These are phyloP conservation scores for Cassiopea andromeda DNA, from an alignment of 30 jellyfish, hydroid and myxozoan species.

Conservation along the genomic window DNA sequence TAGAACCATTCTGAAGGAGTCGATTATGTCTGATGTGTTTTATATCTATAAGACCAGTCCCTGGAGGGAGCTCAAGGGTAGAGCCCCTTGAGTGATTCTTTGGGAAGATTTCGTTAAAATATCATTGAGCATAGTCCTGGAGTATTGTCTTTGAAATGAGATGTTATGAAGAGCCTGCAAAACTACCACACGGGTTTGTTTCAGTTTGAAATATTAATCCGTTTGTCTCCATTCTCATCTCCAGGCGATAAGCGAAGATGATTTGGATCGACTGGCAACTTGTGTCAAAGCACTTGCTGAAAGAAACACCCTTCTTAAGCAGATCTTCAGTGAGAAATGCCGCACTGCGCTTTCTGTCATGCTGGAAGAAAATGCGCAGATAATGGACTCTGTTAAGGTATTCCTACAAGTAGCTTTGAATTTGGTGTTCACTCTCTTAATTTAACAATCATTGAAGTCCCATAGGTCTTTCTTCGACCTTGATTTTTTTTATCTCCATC, in stretches of 20 bases:
- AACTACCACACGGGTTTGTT: too few relatives aligned
- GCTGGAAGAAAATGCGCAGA: conserved; percentile 90
- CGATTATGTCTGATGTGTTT: too few relatives aligned
- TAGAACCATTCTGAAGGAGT: too few relatives aligned
- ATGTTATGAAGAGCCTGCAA: too few relatives aligned
- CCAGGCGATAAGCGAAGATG: conserved; percentile 91
- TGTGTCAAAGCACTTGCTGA: conserved; percentile 92
- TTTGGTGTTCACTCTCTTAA: not conserved
- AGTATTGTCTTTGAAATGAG: too few relatives aligned
- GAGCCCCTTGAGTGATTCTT: not conserved
- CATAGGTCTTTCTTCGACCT: too few relatives aligned
- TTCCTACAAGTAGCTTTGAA: not conserved
- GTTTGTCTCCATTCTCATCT: not conserved
- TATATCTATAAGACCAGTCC: too few relatives aligned
- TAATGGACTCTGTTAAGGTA: conserved; percentile 67
- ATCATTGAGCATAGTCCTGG: too few relatives aligned
- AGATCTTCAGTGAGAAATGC: conserved; percentile 79
- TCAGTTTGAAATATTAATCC: too few relatives aligned
- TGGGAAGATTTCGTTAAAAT: not conserved
- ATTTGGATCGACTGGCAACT: conserved; percentile 86
- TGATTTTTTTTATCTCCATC: too few relatives aligned
- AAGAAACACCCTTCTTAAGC: conserved; percentile 61
- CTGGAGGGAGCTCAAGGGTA: not conserved
- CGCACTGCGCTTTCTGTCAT: conserved; percentile 84
- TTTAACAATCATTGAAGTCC: not conserved